Base-by-base conservation (phyloP, 2,113 vertebrate genomes). In the Chloropsis hardwickii region DNA sequence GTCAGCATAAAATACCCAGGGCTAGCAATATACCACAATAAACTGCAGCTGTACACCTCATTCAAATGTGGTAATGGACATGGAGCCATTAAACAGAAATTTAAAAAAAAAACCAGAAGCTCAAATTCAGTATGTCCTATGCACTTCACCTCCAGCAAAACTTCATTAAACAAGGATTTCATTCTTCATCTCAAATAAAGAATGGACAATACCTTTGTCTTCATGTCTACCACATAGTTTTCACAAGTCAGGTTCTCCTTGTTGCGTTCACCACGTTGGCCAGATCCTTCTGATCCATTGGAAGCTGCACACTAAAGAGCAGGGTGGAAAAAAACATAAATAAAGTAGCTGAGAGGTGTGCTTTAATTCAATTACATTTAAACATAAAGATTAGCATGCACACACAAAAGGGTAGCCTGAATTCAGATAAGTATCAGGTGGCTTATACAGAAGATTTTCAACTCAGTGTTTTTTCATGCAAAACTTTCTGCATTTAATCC, bases 191-290 rank as follows among this genome's bases (percentile, higher is more conserved):
- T 87, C 1, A 73, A 50, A 57, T 57, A 77, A 69, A 78, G 18
- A 67, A 17, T 11, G 64, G 42, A 27, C 79, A 97, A 97, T 97
- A 99, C 98, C 98, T 97, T 98, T 92, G 88, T 95, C 81, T 95
- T 96, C 73, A 72, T 54, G 24, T 97, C 95, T 84, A 86, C 92
- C 71, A 66, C 81, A 70, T 92, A 95, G 84, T 89, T 96, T 95
- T 97, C 96, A 69, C 84, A 95, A 94, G 48, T 71, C 6, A 51
- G 73, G 45, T 97, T 98, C 47, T 96, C 97, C 72, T 97, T 97
- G 51, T 96, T 97, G 81, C 85, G 81, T 51, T 98, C 97, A 80
- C 40, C 83, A 77, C n/a, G 13, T 47, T 95, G 87, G 90, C 31
- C 50, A 57, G 92, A 95, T 89, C 69, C 93, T 72, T 97, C 95